Evolutionary conservation across 2,888 invertebrate species (phyloP).

Genomic region (Argyra leucocephala): DNA sequence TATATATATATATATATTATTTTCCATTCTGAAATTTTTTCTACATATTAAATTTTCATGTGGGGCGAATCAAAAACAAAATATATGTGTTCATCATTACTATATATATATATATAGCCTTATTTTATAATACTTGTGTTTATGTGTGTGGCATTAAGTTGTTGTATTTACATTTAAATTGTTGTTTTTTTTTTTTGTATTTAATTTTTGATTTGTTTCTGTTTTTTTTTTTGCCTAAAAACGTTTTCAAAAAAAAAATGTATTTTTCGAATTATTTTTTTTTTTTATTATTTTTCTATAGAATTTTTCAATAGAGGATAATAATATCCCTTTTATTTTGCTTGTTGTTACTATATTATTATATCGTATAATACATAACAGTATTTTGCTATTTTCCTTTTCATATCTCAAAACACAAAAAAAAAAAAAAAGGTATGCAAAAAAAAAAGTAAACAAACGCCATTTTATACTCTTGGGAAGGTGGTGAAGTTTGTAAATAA

Average conservation of each 20-base stretch:
- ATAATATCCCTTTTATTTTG: no score
- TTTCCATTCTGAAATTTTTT: no score
- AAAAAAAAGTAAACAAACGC: background rate
- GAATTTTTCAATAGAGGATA: no score
- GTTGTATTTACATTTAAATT: background rate
- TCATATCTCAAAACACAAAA: no score
- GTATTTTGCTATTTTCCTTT: no score
- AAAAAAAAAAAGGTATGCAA: no score
- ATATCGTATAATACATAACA: no score
- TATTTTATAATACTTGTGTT: no score
- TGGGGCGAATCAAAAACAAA: no score
- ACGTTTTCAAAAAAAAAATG: background rate
- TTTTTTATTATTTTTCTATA: background rate
- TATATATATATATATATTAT: background rate
- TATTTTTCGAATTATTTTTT: background rate
- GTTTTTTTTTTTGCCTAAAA: background rate
- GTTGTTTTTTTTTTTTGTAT: background rate
- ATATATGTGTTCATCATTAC: no score
- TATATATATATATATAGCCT: background rate
- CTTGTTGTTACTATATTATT: no score
- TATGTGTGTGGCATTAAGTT: background rate
- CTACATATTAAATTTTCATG: no score
- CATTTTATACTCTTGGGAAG: background rate
- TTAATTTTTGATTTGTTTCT: background rate
- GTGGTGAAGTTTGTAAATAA: background rate